Conservation (phyloP, 2,113 vertebrate species). For the Morone saxatilis region DNA sequence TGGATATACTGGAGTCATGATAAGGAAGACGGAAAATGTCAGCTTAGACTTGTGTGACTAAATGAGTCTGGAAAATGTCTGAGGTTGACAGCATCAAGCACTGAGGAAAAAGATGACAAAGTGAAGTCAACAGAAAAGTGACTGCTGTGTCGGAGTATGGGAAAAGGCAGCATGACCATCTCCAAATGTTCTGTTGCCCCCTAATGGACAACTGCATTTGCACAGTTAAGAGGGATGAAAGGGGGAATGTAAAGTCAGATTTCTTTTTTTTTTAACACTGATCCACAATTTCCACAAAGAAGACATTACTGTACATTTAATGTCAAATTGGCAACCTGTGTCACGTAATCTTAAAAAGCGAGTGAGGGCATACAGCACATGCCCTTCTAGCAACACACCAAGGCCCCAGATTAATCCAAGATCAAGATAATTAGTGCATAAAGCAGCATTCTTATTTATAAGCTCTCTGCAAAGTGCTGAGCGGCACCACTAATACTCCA, state of each 20-base stretch:
- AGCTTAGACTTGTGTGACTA: constrained; percentile 30
- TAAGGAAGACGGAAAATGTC: constrained; percentile 22
- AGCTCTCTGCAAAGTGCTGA: constrained; percentile 44
- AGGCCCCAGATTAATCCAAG: constrained; percentile 20
- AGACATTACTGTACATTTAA: not conserved
- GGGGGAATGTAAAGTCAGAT: constrained; percentile 3
- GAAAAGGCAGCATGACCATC: not conserved
- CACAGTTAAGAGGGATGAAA: constrained; percentile 23
- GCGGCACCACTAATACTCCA: constrained; percentile 31
- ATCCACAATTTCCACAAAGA: not conserved
- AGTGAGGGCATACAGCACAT: not conserved
- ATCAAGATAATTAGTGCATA: constrained; percentile 43
- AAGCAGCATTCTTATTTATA: constrained; percentile 30
- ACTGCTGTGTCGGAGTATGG: not conserved
- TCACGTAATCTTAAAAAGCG: constrained; percentile 3
- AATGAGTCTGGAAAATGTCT: constrained; percentile 41
- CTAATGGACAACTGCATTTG: constrained; percentile 73
- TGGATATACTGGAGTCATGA: constrained; percentile 7
- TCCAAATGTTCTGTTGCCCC: constrained; percentile 75
- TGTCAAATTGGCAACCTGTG: not conserved
- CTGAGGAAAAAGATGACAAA: constrained; percentile 21
- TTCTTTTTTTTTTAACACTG: not conserved
- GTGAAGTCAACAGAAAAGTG: constrained; percentile 8
- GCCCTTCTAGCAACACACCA: not conserved
- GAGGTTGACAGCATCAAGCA: constrained; percentile 26